These are phyloP conservation scores for Cercocebus atys DNA, from an alignment of 2,113 vertebrate species.

Conservation along the genomic window DNA sequence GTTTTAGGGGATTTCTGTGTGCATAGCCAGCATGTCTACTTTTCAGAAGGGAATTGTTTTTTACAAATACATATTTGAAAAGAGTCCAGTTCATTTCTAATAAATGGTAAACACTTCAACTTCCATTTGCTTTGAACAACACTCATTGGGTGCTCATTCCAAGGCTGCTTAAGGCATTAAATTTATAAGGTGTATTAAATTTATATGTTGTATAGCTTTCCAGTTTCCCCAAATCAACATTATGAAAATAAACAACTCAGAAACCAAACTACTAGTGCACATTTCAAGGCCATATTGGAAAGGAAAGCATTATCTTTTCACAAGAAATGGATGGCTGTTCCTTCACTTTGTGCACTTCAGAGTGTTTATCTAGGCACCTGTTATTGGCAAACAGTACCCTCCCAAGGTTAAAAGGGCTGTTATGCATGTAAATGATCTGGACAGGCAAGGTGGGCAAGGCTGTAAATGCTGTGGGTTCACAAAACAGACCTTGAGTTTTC, in stretches of 20 bases:
- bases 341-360: constrained; percentile 67
- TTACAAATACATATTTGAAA: constrained; percentile 48
- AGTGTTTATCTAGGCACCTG: constrained; percentile 73
- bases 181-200: constrained; percentile 11
- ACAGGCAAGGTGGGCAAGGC: constrained; percentile 58
- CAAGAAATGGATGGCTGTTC: constrained; percentile 75
- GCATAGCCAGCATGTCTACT: neutral
- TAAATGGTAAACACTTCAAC: constrained; percentile 59
- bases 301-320: constrained; percentile 63
- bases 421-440: constrained; percentile 78
- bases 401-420: constrained; percentile 85
- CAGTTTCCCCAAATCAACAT: constrained; percentile 19
- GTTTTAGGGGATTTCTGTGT: neutral
- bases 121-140: constrained; percentile 42
- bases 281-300: constrained; percentile 74
- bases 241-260: constrained; percentile 37
- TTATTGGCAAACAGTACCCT: constrained; percentile 79
- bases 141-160: neutral
- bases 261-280: constrained; percentile 43
- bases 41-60: constrained; percentile 31
- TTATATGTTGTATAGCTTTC: neutral
- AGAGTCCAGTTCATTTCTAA: constrained; percentile 66
- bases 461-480: constrained; percentile 49
- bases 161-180: neutral
- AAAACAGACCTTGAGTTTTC: constrained; percentile 68